These are phyloP conservation scores for Tapera naevia DNA, from an alignment of 2,797 vertebrate species.

Conservation along the genomic window DNA sequence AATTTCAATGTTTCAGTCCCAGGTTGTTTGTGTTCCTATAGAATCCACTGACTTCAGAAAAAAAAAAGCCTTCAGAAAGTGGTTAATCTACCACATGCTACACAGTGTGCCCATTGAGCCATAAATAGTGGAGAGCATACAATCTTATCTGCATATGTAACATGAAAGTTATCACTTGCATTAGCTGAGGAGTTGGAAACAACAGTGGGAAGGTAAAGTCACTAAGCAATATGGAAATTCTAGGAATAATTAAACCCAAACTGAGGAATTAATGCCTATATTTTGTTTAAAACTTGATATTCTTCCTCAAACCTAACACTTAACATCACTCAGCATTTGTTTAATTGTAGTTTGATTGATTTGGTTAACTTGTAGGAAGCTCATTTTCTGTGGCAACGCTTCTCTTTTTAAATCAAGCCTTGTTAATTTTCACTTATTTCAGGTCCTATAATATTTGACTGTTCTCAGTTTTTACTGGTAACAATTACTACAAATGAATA, in stretches of 20 bases:
- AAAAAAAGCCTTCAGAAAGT: not conserved
- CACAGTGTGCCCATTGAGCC: not conserved
- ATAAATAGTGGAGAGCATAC: not conserved
- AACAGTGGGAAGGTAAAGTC: not conserved
- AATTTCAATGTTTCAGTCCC: not conserved
- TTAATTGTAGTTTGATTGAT: not conserved
- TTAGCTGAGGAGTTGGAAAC: not conserved
- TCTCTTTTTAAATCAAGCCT: not conserved
- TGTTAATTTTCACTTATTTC: not conserved
- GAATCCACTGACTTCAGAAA: not conserved
- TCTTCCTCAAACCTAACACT: not conserved
- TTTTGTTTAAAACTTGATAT: not conserved
- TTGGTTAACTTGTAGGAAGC: not conserved
- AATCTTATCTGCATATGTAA: not conserved
- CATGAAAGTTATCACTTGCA: not conserved
- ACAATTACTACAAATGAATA: not conserved
- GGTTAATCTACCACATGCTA: not conserved
- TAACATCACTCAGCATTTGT: not conserved
- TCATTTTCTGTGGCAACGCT: not conserved
- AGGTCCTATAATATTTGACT: not conserved
- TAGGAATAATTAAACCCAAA: not conserved
- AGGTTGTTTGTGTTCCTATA: not conserved
- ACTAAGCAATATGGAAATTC: not conserved
- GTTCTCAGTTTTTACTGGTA: not conserved
- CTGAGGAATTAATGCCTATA: not conserved